Evolutionary conservation across 30 jellyfish, hydroid and myxozoan genomes (phyloP), one percentile per base, ranked within the genome.

Genomic region (Aurelia sp.): DNA sequence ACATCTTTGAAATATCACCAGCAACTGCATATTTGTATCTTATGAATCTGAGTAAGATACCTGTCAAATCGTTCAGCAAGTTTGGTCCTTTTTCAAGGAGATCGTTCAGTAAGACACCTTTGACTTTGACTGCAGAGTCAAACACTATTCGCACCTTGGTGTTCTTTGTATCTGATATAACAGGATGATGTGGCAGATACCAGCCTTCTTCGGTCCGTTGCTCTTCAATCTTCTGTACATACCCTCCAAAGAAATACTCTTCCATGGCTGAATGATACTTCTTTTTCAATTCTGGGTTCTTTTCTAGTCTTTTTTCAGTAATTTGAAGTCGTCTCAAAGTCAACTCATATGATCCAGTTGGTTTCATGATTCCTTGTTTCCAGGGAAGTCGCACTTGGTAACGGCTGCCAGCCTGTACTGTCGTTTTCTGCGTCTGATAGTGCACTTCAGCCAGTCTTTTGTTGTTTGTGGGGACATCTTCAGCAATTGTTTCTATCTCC

Each of bases 11-110:
- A 3, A 38, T 38, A 6, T 38, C 48, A 38, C 48, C 48, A 81
- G 66, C 48, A 22, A 83, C 78, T 31, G 92, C 86, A 61, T 33
- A 55, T 3, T 71, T 68, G 72, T 57, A 68, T 41, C 85, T 83
- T 71, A 78, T 68, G 79, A 74, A 67, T 83, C 85, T 72, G 84
- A 60, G 72, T 22, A 83, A 59, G 72, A 68, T 83, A 79, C 85
- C 79, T 15, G 76, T 72, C 88, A 59, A 40, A 50, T 73, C 80
- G 80, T 69, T 57, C 59, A 48, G 88, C 82, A 83, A 61, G 71
- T 74, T 59, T 75, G 48, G 48, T 38, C 48, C 48, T 38, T 38
- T 38, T 38, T 38, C 48, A 38, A 27, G 48, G 8, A 38, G 48
- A 38, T 38, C 48, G 48, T 38, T 38, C 48, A 38, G 8, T 38